Percentiles rank a stretch among this genome's conserved stretches.
Conservation (phyloP, 2,113 vertebrate genomes). For the Acinonyx jubatus region DNA sequence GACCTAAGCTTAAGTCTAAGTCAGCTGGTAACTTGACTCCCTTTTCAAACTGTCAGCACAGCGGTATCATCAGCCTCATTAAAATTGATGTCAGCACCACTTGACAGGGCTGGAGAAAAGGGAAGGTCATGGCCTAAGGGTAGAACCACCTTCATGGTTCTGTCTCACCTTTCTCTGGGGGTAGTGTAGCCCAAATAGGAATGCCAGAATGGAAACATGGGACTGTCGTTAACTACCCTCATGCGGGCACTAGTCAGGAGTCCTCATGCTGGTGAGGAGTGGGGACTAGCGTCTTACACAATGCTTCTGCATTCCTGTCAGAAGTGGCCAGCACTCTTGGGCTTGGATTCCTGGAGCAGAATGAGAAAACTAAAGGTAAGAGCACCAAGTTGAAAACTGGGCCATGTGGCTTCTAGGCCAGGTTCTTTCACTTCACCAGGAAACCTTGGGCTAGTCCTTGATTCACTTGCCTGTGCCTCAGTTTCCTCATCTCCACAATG, state of each 20-base stretch:
- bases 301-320: not conserved
- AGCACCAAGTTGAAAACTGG: not conserved
- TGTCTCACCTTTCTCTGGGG: not conserved
- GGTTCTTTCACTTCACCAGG: not conserved
- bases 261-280: too few relatives aligned
- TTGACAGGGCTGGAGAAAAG: not conserved
- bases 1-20: not conserved
- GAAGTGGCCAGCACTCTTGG: not conserved
- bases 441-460: not conserved
- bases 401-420: not conserved
- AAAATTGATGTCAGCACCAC: slow-evolving; percentile 60
- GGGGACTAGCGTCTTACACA: not conserved
- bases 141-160: not conserved
- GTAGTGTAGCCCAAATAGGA: not conserved
- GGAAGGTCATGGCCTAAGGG: slow-evolving; percentile 26
- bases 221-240: not conserved
- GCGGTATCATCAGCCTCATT: slow-evolving; percentile 47
- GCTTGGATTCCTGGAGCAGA: not conserved
- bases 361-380: not conserved
- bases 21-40: slow-evolving; percentile 55
- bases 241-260: too few relatives aligned
- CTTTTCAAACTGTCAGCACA: slow-evolving; percentile 61
- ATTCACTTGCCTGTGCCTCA: not conserved
- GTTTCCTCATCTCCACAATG: not conserved
- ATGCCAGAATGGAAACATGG: not conserved